Evolutionary conservation across 2,888 invertebrate genomes (phyloP).

Genomic region (Drosophila kambysellisi): DNA sequence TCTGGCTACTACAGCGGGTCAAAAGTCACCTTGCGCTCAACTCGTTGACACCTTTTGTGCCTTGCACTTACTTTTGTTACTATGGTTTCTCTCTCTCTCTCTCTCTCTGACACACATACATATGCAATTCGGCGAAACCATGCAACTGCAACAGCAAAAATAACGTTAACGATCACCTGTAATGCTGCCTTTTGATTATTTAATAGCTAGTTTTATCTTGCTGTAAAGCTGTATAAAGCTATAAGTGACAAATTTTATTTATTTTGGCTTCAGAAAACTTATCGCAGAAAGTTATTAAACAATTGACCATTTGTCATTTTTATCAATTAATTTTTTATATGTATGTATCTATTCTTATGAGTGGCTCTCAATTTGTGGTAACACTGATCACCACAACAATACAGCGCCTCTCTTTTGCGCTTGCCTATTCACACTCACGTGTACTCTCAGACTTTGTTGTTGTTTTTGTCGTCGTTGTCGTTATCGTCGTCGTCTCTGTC

Average conservation of each 20-base stretch:
- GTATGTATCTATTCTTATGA: not conserved
- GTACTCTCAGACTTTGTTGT: not conserved
- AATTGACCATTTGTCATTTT: not conserved
- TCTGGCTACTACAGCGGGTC: constrained; percentile 7
- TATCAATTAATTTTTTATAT: too few relatives aligned
- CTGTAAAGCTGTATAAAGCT: not conserved
- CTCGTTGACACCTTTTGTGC: constrained; percentile 29
- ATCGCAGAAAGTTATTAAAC: not conserved
- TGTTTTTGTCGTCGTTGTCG: not conserved
- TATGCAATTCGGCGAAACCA: not conserved
- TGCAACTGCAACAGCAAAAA: constrained; percentile 12
- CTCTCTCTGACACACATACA: not conserved
- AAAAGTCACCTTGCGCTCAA: constrained; percentile 24
- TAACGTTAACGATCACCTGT: constrained; percentile 6
- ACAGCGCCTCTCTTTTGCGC: constrained; percentile 1
- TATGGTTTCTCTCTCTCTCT: not conserved
- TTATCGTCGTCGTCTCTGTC: constrained; percentile 9
- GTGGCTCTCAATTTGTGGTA: not conserved
- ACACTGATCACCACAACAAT: not conserved
- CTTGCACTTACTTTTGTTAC: constrained; percentile 23
- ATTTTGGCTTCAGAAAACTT: not conserved
- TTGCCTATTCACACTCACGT: constrained; percentile 4
- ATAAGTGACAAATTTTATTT: not conserved
- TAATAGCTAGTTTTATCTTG: not conserved
- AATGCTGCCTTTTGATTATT: not conserved